These are phyloP conservation scores for Gambusia yucatana DNA, from an alignment of 2,797 vertebrate species.

Conservation along the genomic window DNA sequence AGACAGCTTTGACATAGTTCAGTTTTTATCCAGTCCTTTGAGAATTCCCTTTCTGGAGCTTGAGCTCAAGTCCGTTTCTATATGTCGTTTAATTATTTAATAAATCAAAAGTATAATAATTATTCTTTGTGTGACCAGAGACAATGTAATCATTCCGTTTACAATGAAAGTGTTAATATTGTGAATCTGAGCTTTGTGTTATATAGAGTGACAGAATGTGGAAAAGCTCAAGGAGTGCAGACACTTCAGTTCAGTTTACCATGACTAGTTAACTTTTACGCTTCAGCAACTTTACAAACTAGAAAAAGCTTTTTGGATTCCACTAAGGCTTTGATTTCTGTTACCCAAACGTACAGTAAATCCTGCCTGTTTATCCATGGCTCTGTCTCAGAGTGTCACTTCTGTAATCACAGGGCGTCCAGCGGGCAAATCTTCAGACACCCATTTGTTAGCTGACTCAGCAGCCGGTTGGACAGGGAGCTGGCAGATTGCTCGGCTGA, in stretches of 20 bases:
- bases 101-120: neutral
- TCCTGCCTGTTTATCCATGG: slow-evolving; percentile 6
- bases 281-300: neutral
- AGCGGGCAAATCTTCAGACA: slow-evolving; percentile 46
- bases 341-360: slow-evolving; percentile 12
- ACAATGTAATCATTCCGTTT: neutral
- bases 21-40: neutral
- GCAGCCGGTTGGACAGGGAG: slow-evolving; percentile 50
- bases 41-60: neutral
- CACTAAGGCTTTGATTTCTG: slow-evolving; percentile 14
- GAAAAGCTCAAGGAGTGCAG: neutral
- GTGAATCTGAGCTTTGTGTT: neutral
- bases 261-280: neutral
- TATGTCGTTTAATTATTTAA: neutral
- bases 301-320: slow-evolving; percentile 12
- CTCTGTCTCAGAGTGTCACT: slow-evolving; percentile 17
- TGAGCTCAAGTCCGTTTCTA: neutral
- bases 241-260: neutral
- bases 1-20: neutral
- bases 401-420: slow-evolving; percentile 44
- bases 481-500: slow-evolving; percentile 53
- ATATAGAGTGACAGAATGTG: neutral
- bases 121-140: neutral
- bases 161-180: neutral
- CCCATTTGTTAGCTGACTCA: slow-evolving; percentile 62